Conservation (phyloP, 2,888 invertebrate species). For the Leucozona laternaria region DNA sequence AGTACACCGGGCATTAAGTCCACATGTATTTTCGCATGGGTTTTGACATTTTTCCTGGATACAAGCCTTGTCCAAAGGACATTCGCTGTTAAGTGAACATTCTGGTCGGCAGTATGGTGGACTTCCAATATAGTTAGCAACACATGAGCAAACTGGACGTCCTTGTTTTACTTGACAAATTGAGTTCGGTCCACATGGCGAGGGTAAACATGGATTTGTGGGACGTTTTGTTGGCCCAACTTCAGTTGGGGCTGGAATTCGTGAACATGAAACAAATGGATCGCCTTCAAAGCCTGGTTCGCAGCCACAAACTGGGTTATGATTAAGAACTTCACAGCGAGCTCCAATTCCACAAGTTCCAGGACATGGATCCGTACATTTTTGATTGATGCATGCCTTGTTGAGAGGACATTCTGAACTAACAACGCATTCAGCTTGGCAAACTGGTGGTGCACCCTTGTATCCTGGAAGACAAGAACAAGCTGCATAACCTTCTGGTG, state of each 20-base stretch:
- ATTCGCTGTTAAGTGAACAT: constrained; percentile 93
- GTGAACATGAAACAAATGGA: constrained; percentile 89
- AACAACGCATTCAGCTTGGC: constrained; percentile 93
- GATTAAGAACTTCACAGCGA: constrained; percentile 91
- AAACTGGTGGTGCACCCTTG: constrained; percentile 91
- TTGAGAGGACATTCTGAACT: constrained; percentile 92
- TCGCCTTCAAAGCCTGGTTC: constrained; percentile 90
- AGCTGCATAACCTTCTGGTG: constrained; percentile 88
- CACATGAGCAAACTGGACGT: constrained; percentile 92
- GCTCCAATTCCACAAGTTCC: constrained; percentile 92
- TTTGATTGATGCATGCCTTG: constrained; percentile 91
- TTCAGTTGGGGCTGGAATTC: constrained; percentile 80
- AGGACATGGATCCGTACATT: constrained; percentile 92
- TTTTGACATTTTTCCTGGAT: constrained; percentile 92
- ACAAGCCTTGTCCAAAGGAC: constrained; percentile 90
- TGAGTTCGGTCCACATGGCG: constrained; percentile 92
- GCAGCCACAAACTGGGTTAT: constrained; percentile 94
- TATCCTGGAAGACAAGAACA: constrained; percentile 92
- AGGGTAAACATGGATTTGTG: constrained; percentile 86
- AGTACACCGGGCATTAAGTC: constrained; percentile 91
- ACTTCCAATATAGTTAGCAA: constrained; percentile 90
- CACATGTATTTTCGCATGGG: constrained; percentile 92
- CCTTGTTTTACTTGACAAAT: constrained; percentile 92
- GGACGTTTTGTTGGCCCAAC: constrained; percentile 82
- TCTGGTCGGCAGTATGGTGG: constrained; percentile 93